A percentile compares a stretch with the other conserved stretches of the same genome.
phyloP scores from a whole-genome alignment of 2,113 vertebrate species.

The Gallinago paraguaiae region DNA sequence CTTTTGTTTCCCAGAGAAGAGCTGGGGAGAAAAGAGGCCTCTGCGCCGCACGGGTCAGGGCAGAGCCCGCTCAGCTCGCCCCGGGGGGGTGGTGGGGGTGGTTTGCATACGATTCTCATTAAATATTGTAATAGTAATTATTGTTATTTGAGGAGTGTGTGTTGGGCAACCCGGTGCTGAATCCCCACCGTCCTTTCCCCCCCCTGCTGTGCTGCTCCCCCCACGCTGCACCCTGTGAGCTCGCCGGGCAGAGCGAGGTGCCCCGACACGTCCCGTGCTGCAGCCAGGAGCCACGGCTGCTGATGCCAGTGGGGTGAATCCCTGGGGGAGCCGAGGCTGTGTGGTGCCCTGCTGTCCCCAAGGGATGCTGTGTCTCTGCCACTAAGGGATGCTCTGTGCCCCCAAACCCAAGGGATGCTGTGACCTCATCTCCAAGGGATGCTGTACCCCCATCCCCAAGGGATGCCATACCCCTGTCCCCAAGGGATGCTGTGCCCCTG shows the following conservation, averaged over 20 bases:
- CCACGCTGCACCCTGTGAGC: not conserved
- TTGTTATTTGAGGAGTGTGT: not conserved
- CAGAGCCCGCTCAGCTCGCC: conserved; percentile 23
- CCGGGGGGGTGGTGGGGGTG: too few species aligned
- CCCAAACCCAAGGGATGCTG: too few species aligned
- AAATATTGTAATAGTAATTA: not conserved
- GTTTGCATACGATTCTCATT: not conserved
- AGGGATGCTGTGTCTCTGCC: too few species aligned
- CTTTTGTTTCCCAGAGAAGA: conserved; percentile 66
- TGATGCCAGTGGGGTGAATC: not conserved
- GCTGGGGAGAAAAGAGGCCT: not conserved
- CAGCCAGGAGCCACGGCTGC: not conserved
- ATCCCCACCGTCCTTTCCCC: not conserved
- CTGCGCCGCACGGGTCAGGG: not conserved
- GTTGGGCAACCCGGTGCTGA: not conserved
- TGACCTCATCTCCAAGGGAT: too few species aligned
- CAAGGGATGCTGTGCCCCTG: too few species aligned
- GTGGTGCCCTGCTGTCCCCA: not conserved
- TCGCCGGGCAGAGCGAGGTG: not conserved
- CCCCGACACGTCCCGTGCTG: not conserved
- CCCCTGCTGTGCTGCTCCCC: not conserved
- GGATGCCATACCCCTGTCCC: too few species aligned
- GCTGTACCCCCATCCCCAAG: too few species aligned
- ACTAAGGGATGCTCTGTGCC: too few species aligned
- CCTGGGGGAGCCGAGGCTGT: not conserved